Percentiles rank a stretch among this genome's conserved stretches.
Conservation (phyloP, 2,888 invertebrate species). For the Lamproptera curius region DNA sequence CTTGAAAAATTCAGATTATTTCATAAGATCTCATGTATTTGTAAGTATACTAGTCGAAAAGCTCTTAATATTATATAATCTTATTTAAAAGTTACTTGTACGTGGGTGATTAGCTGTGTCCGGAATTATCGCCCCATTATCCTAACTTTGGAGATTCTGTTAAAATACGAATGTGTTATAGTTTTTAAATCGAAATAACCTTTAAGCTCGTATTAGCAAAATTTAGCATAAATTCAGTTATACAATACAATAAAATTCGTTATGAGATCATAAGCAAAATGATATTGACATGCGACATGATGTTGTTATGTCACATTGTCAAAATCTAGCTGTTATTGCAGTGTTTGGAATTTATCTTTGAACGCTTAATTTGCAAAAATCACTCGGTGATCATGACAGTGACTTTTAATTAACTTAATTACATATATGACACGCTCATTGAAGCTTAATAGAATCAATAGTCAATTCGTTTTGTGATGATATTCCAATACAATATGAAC, state of each 20-base stretch:
- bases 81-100: conserved; percentile 50
- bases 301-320: neutral
- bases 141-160: conserved; percentile 50
- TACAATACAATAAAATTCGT: conserved; percentile 1
- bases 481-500: conserved; percentile 57
- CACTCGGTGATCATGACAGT: neutral
- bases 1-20: conserved; percentile 68
- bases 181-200: conserved; percentile 40
- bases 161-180: conserved; percentile 39
- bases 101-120: conserved; percentile 56
- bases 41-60: conserved; percentile 73
- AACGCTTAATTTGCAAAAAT: neutral
- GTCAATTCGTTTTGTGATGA: conserved; percentile 42
- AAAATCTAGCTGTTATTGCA: neutral
- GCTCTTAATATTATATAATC: conserved; percentile 69
- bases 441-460: conserved; percentile 39
- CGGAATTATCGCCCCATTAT: conserved; percentile 44
- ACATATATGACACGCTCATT: neutral
- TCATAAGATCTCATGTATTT: conserved; percentile 71
- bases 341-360: no score
- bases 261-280: conserved; percentile 8
- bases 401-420: conserved; percentile 1
- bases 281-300: neutral
- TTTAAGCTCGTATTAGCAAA: conserved; percentile 53
- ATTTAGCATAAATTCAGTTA: conserved; percentile 29